phyloP scores from a whole-genome alignment of 2,888 invertebrate species.

The Amphipyra berbera region DNA sequence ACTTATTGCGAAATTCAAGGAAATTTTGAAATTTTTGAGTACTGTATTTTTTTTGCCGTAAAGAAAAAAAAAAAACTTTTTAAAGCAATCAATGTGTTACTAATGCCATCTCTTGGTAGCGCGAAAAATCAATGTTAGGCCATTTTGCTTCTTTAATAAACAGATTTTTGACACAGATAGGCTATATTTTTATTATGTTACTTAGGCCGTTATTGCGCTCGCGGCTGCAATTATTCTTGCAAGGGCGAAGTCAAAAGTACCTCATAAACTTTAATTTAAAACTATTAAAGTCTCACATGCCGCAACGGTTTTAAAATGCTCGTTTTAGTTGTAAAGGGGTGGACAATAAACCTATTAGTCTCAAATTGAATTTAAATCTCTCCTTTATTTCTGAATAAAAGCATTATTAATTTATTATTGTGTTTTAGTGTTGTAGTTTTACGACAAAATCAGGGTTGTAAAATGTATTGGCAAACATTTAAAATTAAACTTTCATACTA shows the following conservation, averaged over 20 bases:
- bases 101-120: no score
- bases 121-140: no score
- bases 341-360: conserved; percentile 30
- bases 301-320: conserved; percentile 30
- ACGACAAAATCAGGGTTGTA: not conserved
- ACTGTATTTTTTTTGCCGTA: no score
- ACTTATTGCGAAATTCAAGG: no score
- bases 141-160: no score
- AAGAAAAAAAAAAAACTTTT: no score
- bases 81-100: no score
- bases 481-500: no score
- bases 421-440: not conserved
- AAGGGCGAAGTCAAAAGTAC: conserved; percentile 17
- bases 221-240: not conserved
- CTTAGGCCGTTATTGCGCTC: no score
- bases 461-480: not conserved
- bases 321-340: conserved; percentile 17
- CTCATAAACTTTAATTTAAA: conserved; percentile 33
- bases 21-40: no score
- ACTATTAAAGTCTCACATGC: conserved; percentile 34
- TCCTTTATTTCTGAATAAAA: conserved; percentile 11
- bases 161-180: no score
- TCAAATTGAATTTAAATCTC: conserved; percentile 25
- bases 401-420: not conserved
- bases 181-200: no score